Percentiles rank a stretch among this genome's conserved stretches.
These are phyloP conservation scores for Bursaphelenchus mucronatus DNA, from an alignment of 1,140 invertebrate genomes.

Conservation along the genomic window DNA sequence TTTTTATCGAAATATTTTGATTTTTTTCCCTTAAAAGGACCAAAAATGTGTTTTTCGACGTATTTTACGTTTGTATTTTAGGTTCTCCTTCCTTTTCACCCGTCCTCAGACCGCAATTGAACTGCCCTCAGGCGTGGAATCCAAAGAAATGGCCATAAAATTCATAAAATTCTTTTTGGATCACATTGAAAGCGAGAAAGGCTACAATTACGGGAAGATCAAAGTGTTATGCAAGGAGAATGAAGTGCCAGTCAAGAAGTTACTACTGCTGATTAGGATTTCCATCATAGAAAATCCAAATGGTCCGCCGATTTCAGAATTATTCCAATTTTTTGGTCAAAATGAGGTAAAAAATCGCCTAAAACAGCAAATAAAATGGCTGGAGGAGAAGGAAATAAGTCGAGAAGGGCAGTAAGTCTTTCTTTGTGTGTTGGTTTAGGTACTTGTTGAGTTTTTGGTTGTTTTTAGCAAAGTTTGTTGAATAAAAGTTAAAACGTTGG, in stretches of 20 bases:
- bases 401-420: too few relatives aligned
- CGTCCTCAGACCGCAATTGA: constrained; percentile 11
- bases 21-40: neutral
- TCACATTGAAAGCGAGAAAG: neutral
- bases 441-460: too few relatives aligned
- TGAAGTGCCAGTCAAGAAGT: constrained; percentile 25
- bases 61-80: constrained; percentile 7
- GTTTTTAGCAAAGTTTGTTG: too few relatives aligned
- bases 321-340: constrained; percentile 42
- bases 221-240: constrained; percentile 4
- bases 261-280: constrained; percentile 35
- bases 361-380: neutral
- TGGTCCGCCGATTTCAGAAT: constrained; percentile 43
- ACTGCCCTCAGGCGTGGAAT: neutral
- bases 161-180: constrained; percentile 20
- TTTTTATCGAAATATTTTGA: too few relatives aligned
- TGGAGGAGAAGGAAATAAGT: too few relatives aligned
- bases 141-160: neutral
- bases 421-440: too few relatives aligned
- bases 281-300: constrained; percentile 43
- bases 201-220: constrained; percentile 10
- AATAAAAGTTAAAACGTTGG: too few relatives aligned
- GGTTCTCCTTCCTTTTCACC: constrained; percentile 24
- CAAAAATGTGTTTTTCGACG: constrained; percentile 11
- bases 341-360: constrained; percentile 28